phyloP scores from a whole-genome alignment of 37 sponge, comb jelly and placozoan genomes.

The Theonella swinhoei region DNA sequence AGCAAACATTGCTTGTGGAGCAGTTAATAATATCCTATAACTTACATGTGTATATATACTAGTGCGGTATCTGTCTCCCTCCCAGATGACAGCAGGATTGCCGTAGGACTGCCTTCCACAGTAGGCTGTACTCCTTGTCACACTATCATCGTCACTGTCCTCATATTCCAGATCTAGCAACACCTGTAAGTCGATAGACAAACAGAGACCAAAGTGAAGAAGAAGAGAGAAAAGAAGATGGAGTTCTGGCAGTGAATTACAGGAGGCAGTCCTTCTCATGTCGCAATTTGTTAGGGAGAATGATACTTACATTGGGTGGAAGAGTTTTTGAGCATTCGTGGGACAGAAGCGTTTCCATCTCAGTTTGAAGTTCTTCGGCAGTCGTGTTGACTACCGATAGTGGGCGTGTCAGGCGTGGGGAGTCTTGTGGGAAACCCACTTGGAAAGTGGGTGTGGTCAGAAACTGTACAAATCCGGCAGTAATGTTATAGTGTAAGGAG shows the following conservation, averaged over 20 bases:
- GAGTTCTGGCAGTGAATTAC: background rate
- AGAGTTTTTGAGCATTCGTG: background rate
- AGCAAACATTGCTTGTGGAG: too few relatives aligned
- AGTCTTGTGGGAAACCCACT: background rate
- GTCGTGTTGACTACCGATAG: background rate
- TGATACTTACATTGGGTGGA: background rate
- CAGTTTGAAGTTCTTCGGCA: background rate
- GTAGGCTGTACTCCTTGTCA: background rate
- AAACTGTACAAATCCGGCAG: too few relatives aligned
- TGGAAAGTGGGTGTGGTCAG: background rate
- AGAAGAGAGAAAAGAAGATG: background rate
- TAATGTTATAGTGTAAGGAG: too few relatives aligned
- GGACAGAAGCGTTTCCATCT: background rate
- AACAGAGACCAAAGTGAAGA: background rate
- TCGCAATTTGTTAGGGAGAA: background rate
- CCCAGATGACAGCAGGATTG: background rate
- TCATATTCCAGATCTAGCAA: background rate
- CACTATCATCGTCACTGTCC: background rate
- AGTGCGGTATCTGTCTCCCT: background rate
- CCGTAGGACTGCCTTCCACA: background rate
- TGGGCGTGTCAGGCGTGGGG: background rate
- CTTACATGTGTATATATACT: background rate
- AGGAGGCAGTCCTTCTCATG: background rate
- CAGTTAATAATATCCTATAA: too few relatives aligned
- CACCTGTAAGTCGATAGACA: too few relatives aligned